Evolutionary conservation across 2,888 invertebrate species (phyloP).

Genomic region (Drosophila anomalata): DNA sequence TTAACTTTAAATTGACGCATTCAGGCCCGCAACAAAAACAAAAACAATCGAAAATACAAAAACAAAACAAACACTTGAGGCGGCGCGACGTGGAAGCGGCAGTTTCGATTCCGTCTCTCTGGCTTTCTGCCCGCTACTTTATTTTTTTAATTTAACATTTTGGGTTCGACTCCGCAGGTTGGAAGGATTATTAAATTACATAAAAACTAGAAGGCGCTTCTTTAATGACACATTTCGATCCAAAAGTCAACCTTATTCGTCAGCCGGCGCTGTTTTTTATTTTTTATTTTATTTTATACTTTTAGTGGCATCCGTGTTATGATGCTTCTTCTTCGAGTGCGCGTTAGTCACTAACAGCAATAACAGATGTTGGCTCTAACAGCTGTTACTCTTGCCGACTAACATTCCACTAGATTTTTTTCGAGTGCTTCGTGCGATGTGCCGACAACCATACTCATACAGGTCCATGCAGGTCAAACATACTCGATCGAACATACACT

Average conservation of each 20-base stretch:
- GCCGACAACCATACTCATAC: too few relatives aligned
- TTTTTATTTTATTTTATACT: background rate
- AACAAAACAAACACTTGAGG: conserved; percentile 58
- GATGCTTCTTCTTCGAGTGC: too few relatives aligned
- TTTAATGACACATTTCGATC: background rate
- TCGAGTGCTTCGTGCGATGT: too few relatives aligned
- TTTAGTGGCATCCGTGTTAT: background rate
- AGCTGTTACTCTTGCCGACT: too few relatives aligned
- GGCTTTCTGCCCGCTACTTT: conserved; percentile 11
- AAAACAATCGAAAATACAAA: conserved; percentile 44
- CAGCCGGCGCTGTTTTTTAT: background rate
- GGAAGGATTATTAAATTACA: background rate
- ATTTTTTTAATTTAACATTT: conserved; percentile 17
- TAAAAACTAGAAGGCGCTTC: background rate
- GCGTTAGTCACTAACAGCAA: too few relatives aligned
- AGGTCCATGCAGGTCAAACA: too few relatives aligned
- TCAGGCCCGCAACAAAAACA: conserved; percentile 26
- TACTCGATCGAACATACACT: too few relatives aligned
- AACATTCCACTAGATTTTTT: too few relatives aligned
- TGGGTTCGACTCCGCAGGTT: background rate
- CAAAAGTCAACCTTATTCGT: background rate
- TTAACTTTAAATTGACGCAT: background rate
- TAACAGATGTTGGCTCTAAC: too few relatives aligned
- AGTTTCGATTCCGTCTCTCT: conserved; percentile 23
- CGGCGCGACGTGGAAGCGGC: conserved; percentile 42